These are phyloP conservation scores for Apostichopus californicus DNA, from an alignment of 35 echinoderm and acorn worm genomes.

Conservation along the genomic window DNA sequence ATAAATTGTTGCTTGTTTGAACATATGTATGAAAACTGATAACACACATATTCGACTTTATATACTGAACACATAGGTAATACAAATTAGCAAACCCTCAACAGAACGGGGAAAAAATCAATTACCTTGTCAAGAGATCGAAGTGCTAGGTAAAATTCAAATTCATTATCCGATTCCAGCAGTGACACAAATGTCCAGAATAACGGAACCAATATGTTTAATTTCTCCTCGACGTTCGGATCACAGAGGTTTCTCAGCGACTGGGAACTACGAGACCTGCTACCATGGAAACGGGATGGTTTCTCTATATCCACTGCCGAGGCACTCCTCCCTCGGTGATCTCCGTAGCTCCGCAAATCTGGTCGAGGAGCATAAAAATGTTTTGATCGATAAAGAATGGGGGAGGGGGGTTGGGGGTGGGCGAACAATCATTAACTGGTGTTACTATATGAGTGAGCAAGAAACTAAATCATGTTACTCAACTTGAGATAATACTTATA, in stretches of 20 bases:
- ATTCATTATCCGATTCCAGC: constrained; percentile 97
- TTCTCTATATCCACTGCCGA: constrained; percentile 88
- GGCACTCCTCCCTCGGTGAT: constrained; percentile 76
- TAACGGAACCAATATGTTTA: constrained; percentile 74
- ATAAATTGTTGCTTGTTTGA: too few relatives aligned
- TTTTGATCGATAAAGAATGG: too few relatives aligned
- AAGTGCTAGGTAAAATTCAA: constrained; percentile 90
- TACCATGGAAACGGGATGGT: constrained; percentile 56
- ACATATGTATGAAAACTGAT: too few relatives aligned
- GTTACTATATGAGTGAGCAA: too few relatives aligned
- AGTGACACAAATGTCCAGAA: constrained; percentile 97
- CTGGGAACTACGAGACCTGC: constrained; percentile 68
- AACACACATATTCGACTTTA: too few relatives aligned
- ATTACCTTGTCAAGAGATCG: constrained; percentile 87
- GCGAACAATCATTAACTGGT: too few relatives aligned
- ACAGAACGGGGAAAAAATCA: background rate
- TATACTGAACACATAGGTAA: too few relatives aligned
- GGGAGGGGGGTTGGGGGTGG: too few relatives aligned
- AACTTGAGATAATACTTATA: too few relatives aligned
- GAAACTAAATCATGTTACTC: too few relatives aligned
- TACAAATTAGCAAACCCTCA: too few relatives aligned
- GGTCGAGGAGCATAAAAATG: background rate
- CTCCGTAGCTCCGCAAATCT: constrained; percentile 62
- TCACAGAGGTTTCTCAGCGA: constrained; percentile 87
- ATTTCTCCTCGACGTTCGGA: constrained; percentile 75